phyloP scores from a whole-genome alignment of 2,113 vertebrate genomes.

The Periophthalmus modestus region DNA sequence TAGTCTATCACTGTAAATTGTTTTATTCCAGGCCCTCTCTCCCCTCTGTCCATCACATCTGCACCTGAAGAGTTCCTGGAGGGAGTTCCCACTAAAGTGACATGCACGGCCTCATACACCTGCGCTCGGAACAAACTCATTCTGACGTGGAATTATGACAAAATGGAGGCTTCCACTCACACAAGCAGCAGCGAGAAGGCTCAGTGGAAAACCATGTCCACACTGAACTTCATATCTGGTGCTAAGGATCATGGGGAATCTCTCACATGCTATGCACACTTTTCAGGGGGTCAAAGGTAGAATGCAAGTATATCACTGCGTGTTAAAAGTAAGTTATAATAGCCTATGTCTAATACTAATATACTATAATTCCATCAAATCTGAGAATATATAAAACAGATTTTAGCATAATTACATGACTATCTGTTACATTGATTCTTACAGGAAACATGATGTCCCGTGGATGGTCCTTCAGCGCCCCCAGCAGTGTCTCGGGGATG shows the following conservation, averaged over 20 bases:
- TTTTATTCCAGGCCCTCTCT: slow-evolving; percentile 36
- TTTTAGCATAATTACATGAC: not conserved
- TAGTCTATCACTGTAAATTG: not conserved
- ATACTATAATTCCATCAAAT: not conserved
- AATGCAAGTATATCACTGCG: slow-evolving; percentile 3
- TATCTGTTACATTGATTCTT: not conserved
- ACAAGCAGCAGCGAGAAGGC: fast-evolving
- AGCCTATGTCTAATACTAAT: not conserved
- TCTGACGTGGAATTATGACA: slow-evolving; percentile 45
- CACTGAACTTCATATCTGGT: slow-evolving; percentile 42
- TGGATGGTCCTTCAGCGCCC: slow-evolving; percentile 64
- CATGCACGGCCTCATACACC: slow-evolving; percentile 52
- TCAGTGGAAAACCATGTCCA: slow-evolving; percentile 34
- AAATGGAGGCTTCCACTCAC: slow-evolving; percentile 21
- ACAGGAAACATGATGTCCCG: slow-evolving; percentile 53
- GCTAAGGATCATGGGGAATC: slow-evolving; percentile 36
- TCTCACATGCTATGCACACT: slow-evolving; percentile 42
- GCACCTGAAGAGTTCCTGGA: slow-evolving; percentile 45
- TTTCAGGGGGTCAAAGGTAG: not conserved
- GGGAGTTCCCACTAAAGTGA: slow-evolving; percentile 29
- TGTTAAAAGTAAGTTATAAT: slow-evolving; percentile 48
- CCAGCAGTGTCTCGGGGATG: slow-evolving; percentile 49
- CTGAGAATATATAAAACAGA: not conserved
- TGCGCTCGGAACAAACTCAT: slow-evolving; percentile 30
- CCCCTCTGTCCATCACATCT: slow-evolving; percentile 4